Base-by-base conservation (phyloP, 2,888 invertebrate species). In the Molorchus minor region DNA sequence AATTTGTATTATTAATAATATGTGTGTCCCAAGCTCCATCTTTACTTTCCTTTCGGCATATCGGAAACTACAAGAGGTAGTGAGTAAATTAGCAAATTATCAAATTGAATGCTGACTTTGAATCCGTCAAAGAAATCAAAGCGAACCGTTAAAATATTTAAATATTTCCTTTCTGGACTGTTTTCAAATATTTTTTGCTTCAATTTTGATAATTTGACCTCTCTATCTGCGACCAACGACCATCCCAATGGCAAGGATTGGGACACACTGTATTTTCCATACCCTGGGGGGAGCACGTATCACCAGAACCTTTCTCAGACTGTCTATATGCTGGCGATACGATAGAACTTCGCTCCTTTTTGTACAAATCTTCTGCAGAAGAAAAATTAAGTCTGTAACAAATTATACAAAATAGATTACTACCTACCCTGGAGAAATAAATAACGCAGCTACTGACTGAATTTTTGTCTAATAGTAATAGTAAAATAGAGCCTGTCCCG, bases 271-370 rank as follows among this genome's bases (percentile, higher is more conserved):
- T n/a, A n/a, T 16, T 3, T 30, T 41, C 40, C 36, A 53, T 56
- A 60, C 61, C 55, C 58, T 60, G 7, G 16, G 59, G 41, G 5
- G 58, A 61, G 25, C 40, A 60, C 13, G 64, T 59, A 44, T 72
- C 67, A 8, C 68, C 68, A n/a, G 65, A 69, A 38, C 63, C 67
- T 60, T 52, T 61, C 13, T 70, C 68, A 3, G 53, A 54, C 15
- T 45, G 43, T 40, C 53, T 57, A 4, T 44, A 25, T 20, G 47
- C 62, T 8, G 61, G 58, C 41, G 49, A 62, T 43, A 44, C 21
- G 2, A 8, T 43, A 21, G 59, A 21, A 21, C 44, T 55, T 44
- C 17, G 45, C 13, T 44, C 58, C 16, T 38, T 57, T 13, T 52
- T 61, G 29, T 33, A 25, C 3, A 60, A 53, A 5, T 33, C 43